These are phyloP conservation scores for Acanthurus tractus DNA, from an alignment of 2,797 vertebrate genomes.

Conservation along the genomic window DNA sequence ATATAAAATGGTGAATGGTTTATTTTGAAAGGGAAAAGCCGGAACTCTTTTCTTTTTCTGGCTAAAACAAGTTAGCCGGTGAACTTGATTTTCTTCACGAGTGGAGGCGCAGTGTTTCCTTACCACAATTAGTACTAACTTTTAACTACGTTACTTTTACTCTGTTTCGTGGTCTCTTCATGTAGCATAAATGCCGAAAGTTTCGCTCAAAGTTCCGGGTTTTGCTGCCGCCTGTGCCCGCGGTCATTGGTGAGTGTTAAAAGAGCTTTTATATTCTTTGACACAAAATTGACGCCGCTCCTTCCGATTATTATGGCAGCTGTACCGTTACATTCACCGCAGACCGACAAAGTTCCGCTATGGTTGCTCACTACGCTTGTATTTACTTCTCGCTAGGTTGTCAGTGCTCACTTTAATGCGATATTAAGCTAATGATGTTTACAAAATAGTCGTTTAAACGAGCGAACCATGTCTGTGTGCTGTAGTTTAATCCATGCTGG, in stretches of 20 bases:
- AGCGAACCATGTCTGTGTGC: neutral
- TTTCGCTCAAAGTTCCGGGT: neutral
- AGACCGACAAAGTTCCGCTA: fast-evolving
- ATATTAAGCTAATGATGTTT: fast-evolving
- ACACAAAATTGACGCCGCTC: constrained; percentile 9
- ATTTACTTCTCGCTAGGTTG: neutral
- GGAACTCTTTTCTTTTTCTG: neutral
- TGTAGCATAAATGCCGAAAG: constrained; percentile 61
- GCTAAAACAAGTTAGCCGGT: neutral
- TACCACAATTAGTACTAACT: neutral
- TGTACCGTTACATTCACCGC: constrained; percentile 64
- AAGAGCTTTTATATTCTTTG: neutral
- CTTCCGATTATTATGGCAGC: constrained; percentile 31
- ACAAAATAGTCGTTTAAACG: neutral
- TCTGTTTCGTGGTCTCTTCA: neutral
- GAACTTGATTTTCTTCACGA: constrained; percentile 19
- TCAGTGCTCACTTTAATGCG: neutral
- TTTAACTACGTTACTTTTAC: neutral
- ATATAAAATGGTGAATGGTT: constrained; percentile 1
- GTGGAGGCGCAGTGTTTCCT: constrained; percentile 30
- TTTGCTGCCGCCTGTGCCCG: constrained; percentile 28
- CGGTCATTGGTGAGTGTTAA: constrained; percentile 67
- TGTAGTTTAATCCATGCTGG: constrained; percentile 20
- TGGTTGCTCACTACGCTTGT: neutral
- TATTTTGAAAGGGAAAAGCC: constrained; percentile 51